Conservation (phyloP, 2,888 invertebrate species). For the Drosophila maculinotata region DNA sequence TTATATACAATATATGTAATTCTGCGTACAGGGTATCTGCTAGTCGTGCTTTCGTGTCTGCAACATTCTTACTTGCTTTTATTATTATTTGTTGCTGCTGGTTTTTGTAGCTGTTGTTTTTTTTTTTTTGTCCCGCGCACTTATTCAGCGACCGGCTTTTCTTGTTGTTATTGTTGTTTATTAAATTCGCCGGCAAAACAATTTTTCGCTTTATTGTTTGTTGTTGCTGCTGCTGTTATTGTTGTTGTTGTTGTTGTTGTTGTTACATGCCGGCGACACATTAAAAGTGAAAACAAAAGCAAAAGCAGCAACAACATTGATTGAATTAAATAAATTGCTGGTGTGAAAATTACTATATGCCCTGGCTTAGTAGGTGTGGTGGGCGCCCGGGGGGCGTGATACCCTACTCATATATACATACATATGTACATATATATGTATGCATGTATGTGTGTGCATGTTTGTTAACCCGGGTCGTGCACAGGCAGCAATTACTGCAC, state of each 20-base stretch:
- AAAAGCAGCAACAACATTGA: constrained; percentile 39
- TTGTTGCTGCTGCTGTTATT: constrained; percentile 12
- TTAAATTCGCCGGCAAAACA: constrained; percentile 58
- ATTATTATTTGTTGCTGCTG: constrained; percentile 3
- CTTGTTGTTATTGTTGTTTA: constrained; percentile 24
- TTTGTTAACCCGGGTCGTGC: constrained; percentile 44
- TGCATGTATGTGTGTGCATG: not conserved
- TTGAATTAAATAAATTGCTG: constrained; percentile 67
- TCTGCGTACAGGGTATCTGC: constrained; percentile 1
- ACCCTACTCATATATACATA: not conserved
- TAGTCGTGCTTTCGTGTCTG: not conserved
- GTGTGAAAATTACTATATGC: constrained; percentile 17
- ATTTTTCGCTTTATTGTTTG: constrained; percentile 15
- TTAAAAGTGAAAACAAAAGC: constrained; percentile 43
- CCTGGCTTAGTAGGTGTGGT: not conserved
- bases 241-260: not conserved
- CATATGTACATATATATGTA: not conserved
- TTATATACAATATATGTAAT: not conserved
- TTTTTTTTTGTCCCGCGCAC: constrained; percentile 13
- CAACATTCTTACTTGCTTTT: not conserved
- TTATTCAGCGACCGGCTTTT: constrained; percentile 37
- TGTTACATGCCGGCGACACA: constrained; percentile 37
- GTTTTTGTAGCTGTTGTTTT: constrained; percentile 1
- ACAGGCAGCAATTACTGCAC: constrained; percentile 27
- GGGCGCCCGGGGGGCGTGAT: constrained; percentile 31